Base-by-base conservation (phyloP, 2,113 vertebrate genomes). In the Noturus placidus region DNA sequence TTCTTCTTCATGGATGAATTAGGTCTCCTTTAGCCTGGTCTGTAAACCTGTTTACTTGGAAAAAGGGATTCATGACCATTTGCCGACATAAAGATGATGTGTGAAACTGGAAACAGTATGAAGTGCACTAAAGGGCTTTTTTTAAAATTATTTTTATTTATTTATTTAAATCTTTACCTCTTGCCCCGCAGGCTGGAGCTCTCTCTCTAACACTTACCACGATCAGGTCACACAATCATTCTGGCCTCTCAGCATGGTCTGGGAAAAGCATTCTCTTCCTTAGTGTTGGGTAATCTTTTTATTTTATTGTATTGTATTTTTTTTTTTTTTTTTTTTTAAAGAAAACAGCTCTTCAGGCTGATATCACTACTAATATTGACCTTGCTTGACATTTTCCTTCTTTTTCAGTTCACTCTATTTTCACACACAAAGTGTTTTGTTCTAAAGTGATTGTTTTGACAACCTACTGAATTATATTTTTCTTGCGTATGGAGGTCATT, bases 141-240 rank as follows among this genome's bases (percentile, higher is more conserved):
- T n/a, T n/a, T n/a, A n/a, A n/a, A n/a, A n/a, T n/a, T n/a, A n/a
- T n/a, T n/a, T n/a, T 79, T 78, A n/a, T 78, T 77, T 77, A n/a
- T 81, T 61, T 19, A 30, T 79, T 78, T 52, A 83, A 83, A 83
- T 69, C 27, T 17, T 69, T 83, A 50, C 82, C 46, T 11, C 63
- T 54, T 33, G 65, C 19, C 30, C 33, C 65, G 50, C n/a, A 30
- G 82, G 27, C 50, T 50, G 82, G 11, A 83, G 42, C 15, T 10
- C 38, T 83, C 38, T 83, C 38, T 50, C 59, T 65, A 38, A 63
- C 59, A 83, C 30, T 50, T 83, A 5, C 27, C 30, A 69, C n/a
- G 54, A n/a, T 69, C 63, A 52, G 82, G 42, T 52, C 59, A 69
- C 35, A n/a, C 61, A 52, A 63, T 83, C 17, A 52, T 72, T 17